Evolutionary conservation across 2,888 invertebrate species (phyloP), one percentile per base, ranked within the genome.

Genomic region (Nomada flava): DNA sequence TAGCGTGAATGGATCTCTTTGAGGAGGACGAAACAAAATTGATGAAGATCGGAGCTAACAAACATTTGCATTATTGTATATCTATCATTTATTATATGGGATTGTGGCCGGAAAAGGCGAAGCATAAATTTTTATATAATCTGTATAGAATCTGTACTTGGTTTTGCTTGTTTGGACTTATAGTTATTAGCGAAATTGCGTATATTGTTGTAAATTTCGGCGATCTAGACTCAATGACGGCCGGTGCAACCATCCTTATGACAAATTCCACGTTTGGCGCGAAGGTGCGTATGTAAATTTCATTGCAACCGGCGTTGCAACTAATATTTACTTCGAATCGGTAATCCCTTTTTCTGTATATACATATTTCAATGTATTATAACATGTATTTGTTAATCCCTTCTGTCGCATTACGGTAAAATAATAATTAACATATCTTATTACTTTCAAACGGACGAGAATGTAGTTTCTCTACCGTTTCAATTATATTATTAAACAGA

Each of bases 11-110:
- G 80, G 53, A 76, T 10, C 29, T 29, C 2, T 60, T 50, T n/a
- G 20, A 11, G 18, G 1, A 42, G 13, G 20, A 67, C n/a, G n/a
- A 23, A 44, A 55, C 53, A n/a, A 79, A 44, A 2, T 29, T 86
- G 2, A 81, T 60, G 15, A 76, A 64, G 9, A 76, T 90, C 3
- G 64, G 64, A 59, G 84, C 91, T 2, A 90, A 92, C 75, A 81
- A 87, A 36, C 91, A 92, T 55, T 74, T 92, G 1, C 81, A 77
- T 65, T 72, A 90, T 29, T 88, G 90, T 36, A 57, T 92, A 4
- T 74, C 73, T 18, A 83, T 92, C n/a, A 82, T 91, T 47, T 86
- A 85, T 63, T 89, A 81, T 23, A 80, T 91, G 60, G 92, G 92
- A n/a, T 89, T 89, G 15, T 92, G 91, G 91, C 88, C 90, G 0